A percentile compares a stretch with the other conserved stretches of the same genome.
These are phyloP conservation scores for Adelges cooleyi DNA, from an alignment of 1,140 invertebrate species.

Conservation along the genomic window DNA sequence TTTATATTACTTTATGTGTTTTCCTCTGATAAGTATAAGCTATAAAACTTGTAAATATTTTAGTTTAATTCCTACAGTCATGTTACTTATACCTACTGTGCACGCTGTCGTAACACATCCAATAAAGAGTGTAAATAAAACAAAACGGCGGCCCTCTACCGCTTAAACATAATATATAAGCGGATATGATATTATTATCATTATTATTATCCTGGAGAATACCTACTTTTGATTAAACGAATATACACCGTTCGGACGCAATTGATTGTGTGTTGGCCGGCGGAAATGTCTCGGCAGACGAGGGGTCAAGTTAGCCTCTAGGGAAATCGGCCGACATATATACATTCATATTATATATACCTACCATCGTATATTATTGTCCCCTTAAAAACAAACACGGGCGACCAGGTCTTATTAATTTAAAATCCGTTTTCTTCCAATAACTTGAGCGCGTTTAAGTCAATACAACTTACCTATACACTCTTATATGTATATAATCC, in stretches of 20 bases:
- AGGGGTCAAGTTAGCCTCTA: slow-evolving; percentile 8
- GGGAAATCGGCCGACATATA: slow-evolving; percentile 11
- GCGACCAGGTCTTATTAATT: slow-evolving; percentile 9
- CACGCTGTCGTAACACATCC: no score
- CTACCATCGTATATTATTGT: slow-evolving; percentile 7
- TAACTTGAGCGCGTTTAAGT: no score
- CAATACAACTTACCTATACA: no score
- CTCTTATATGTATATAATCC: no score
- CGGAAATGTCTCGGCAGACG: not conserved
- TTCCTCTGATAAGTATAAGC: no score
- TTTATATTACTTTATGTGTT: no score
- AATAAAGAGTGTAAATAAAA: no score
- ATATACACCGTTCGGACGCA: not conserved
- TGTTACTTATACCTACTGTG: no score
- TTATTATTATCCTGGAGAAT: not conserved
- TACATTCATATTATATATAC: not conserved
- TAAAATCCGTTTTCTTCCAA: slow-evolving; percentile 21
- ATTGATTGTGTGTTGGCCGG: not conserved
- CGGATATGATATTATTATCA: not conserved
- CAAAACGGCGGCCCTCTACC: no score
- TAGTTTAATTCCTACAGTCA: no score
- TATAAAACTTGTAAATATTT: no score
- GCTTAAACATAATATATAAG: no score
- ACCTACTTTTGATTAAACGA: slow-evolving; percentile 26
- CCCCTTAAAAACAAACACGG: slow-evolving; percentile 22